Percentiles rank a stretch among this genome's conserved stretches.
Evolutionary conservation across 2,113 vertebrate species (phyloP).

Genomic region (Lontra canadensis): DNA sequence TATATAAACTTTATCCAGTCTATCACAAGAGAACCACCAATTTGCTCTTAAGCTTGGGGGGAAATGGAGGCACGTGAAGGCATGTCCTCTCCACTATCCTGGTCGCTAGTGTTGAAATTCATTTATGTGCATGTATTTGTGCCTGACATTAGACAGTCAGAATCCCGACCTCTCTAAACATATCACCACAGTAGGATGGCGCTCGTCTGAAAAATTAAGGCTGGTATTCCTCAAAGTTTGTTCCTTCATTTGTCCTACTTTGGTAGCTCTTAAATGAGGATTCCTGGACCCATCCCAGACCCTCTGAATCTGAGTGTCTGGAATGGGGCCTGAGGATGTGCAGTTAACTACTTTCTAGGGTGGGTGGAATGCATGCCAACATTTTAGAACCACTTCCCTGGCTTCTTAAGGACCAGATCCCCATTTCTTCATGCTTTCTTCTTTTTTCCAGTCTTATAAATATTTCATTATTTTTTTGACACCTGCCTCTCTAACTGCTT

Average conservation of each 20-base stretch:
- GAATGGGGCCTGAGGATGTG: not conserved
- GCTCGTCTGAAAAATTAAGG: no score
- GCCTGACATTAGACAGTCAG: not conserved
- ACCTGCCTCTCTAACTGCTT: not conserved
- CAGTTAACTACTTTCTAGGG: not conserved
- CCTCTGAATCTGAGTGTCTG: not conserved
- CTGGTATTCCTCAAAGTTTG: not conserved
- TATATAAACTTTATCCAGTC: not conserved
- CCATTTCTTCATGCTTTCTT: not conserved
- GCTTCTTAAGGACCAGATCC: not conserved
- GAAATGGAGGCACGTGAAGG: fast-evolving
- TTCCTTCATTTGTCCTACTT: not conserved
- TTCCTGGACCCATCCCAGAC: not conserved
- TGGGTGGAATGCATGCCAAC: not conserved
- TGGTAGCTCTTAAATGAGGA: not conserved
- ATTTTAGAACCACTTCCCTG: not conserved
- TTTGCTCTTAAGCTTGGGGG: not conserved
- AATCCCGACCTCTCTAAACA: not conserved
- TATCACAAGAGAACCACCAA: no score
- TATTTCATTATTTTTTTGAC: not conserved
- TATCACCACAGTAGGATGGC: not conserved
- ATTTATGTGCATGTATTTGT: not conserved
- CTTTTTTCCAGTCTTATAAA: not conserved
- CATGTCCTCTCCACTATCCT: not conserved
- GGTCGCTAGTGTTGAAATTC: fast-evolving